Evolutionary conservation across 2,797 vertebrate species (phyloP).

Genomic region (Orestias chungarensis): DNA sequence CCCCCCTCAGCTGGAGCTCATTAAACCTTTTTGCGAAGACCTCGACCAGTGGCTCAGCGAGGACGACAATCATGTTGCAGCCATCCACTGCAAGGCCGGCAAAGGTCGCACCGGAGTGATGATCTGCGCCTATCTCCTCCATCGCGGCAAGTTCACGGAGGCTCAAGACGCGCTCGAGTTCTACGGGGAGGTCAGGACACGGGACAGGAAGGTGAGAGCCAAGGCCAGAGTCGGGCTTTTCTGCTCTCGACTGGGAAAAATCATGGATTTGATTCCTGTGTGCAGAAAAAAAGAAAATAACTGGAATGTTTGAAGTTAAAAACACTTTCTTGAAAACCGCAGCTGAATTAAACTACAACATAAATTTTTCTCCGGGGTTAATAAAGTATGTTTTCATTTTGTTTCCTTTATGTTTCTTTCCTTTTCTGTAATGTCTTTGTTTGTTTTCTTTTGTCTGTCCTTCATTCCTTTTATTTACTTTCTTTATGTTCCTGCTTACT

Average conservation of each 20-base stretch:
- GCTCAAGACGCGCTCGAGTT: slow-evolving; percentile 98
- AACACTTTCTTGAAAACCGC: too few relatives aligned
- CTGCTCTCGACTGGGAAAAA: neutral
- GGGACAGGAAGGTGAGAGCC: slow-evolving; percentile 94
- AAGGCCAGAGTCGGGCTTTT: neutral
- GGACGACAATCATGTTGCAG: slow-evolving; percentile 98
- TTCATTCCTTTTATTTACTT: neutral
- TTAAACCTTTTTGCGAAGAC: slow-evolving; percentile 99
- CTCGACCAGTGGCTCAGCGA: slow-evolving; percentile 99
- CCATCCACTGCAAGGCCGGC: slow-evolving; percentile 99
- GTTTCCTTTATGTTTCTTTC: neutral
- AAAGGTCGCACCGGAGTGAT: slow-evolving; percentile 99
- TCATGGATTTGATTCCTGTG: too few relatives aligned
- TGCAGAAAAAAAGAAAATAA: too few relatives aligned
- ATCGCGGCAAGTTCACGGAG: slow-evolving; percentile 93
- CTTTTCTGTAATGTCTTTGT: neutral
- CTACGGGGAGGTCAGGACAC: slow-evolving; percentile 99
- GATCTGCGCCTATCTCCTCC: slow-evolving; percentile 99
- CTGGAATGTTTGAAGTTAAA: too few relatives aligned
- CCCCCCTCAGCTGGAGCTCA: slow-evolving; percentile 98
- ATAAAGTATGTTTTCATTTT: too few relatives aligned
- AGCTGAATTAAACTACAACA: too few relatives aligned
- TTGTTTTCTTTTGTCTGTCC: neutral
- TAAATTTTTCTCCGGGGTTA: too few relatives aligned
- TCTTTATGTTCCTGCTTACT: neutral